A percentile compares a stretch with the other conserved stretches of the same genome.
These are phyloP conservation scores for Marmota monax DNA, from an alignment of 2,113 vertebrate genomes.

Conservation along the genomic window DNA sequence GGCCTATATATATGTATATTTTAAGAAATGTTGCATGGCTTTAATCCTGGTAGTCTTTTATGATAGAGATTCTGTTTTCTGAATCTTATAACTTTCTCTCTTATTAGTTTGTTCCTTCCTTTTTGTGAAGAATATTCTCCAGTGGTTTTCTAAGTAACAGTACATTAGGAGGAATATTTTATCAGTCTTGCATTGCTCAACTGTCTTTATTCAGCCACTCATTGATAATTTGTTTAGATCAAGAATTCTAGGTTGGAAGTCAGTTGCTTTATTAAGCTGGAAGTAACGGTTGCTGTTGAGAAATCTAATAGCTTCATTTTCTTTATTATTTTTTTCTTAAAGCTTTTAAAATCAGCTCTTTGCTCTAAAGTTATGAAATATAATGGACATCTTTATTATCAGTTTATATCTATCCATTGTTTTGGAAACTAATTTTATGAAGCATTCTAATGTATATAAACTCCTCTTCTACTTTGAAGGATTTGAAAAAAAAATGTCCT, in stretches of 20 bases:
- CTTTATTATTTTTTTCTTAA: neutral
- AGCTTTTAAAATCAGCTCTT: neutral
- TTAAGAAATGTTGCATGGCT: neutral
- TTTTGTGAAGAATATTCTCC: neutral
- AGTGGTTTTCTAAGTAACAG: neutral
- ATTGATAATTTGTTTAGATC: constrained; percentile 2
- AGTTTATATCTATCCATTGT: neutral
- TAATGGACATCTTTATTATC: neutral
- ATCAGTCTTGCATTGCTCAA: neutral
- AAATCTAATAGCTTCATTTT: neutral
- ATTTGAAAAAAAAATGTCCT: neutral
- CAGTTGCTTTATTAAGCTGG: neutral
- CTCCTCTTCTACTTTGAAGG: neutral
- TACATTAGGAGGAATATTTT: neutral
- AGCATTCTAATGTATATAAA: neutral
- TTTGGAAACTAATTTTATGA: neutral
- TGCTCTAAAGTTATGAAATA: neutral
- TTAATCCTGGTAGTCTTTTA: too few relatives aligned
- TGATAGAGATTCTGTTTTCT: too few relatives aligned
- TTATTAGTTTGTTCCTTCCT: too few relatives aligned
- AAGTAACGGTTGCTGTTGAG: neutral
- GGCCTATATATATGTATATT: too few relatives aligned
- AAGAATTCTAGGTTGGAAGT: constrained; percentile 11
- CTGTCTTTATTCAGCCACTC: neutral
- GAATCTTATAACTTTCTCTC: too few relatives aligned